Percentiles rank a stretch among this genome's conserved stretches.
Conservation (phyloP, 2,113 vertebrate species). For the Picathartes gymnocephalus region DNA sequence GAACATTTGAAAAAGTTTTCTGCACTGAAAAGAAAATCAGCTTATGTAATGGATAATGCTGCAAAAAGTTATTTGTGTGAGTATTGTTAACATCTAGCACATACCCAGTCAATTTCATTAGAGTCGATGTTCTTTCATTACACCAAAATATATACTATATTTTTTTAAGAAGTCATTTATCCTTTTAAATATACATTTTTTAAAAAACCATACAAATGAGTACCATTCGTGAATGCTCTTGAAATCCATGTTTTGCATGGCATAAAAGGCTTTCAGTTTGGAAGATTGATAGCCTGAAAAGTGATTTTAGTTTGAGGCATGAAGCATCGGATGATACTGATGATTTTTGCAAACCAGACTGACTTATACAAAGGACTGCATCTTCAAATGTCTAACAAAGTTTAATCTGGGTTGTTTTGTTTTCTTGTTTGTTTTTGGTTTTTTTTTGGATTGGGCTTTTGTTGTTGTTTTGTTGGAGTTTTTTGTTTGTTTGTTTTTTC, state of each 20-base stretch:
- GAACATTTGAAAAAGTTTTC: background rate
- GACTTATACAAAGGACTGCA: background rate
- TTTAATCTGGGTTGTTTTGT: background rate
- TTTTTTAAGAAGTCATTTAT: background rate
- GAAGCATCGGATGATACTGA: background rate
- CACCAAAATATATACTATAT: background rate
- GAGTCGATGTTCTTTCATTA: background rate
- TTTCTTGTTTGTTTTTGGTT: no score
- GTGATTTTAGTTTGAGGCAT: background rate
- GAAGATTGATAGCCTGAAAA: background rate
- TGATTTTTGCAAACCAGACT: background rate
- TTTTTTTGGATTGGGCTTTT: background rate
- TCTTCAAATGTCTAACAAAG: background rate
- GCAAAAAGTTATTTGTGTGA: background rate
- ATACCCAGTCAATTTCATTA: fast-evolving
- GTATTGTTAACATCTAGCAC: background rate
- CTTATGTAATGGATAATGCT: background rate
- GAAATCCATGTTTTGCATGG: background rate
- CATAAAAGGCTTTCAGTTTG: background rate
- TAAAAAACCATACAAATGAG: background rate
- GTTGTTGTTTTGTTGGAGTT: background rate
- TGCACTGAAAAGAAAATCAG: background rate
- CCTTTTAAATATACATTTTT: background rate
- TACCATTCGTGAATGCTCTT: background rate
- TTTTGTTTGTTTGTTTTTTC: background rate